Percentiles rank a stretch among this genome's conserved stretches.
Conservation (phyloP, 1,140 invertebrate genomes). For the Elymnias hypermnestra region DNA sequence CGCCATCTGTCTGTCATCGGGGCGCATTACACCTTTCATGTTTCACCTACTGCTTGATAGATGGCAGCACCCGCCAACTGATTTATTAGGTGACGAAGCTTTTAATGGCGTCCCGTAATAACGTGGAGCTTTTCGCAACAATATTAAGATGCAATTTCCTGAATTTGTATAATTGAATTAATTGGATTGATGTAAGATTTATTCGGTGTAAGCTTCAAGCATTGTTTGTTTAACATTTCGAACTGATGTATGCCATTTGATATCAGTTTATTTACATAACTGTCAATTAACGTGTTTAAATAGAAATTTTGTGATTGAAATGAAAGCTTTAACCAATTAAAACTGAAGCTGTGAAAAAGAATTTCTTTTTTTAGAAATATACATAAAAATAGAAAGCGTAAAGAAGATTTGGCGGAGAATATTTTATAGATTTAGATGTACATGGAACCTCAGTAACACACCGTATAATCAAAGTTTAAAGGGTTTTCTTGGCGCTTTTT, state of each 20-base stretch:
- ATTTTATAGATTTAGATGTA: too few relatives aligned
- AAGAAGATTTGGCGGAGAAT: too few relatives aligned
- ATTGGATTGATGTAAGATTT: conserved; percentile 7
- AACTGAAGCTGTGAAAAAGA: too few relatives aligned
- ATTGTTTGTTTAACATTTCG: neutral
- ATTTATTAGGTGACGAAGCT: conserved; percentile 49
- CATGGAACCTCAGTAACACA: too few relatives aligned
- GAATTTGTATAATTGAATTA: conserved; percentile 3
- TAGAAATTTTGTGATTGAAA: too few relatives aligned
- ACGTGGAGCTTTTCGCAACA: neutral
- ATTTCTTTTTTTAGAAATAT: too few relatives aligned
- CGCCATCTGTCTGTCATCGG: conserved; percentile 61
- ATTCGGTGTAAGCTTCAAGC: neutral
- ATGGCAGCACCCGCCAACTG: conserved; percentile 54
- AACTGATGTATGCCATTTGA: neutral
- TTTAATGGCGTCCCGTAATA: conserved; percentile 35
- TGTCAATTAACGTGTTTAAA: too few relatives aligned
- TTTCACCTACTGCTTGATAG: conserved; percentile 43
- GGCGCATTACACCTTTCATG: conserved; percentile 52
- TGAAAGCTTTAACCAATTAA: too few relatives aligned
- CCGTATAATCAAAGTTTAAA: too few relatives aligned
- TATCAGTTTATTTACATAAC: neutral
- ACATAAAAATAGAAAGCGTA: too few relatives aligned
- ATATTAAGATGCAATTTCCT: conserved; percentile 2
- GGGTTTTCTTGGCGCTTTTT: too few relatives aligned